Evolutionary conservation across 1,140 invertebrate species (phyloP), one percentile per base, ranked within the genome.

Genomic region (Acromyrmex heyeri): DNA sequence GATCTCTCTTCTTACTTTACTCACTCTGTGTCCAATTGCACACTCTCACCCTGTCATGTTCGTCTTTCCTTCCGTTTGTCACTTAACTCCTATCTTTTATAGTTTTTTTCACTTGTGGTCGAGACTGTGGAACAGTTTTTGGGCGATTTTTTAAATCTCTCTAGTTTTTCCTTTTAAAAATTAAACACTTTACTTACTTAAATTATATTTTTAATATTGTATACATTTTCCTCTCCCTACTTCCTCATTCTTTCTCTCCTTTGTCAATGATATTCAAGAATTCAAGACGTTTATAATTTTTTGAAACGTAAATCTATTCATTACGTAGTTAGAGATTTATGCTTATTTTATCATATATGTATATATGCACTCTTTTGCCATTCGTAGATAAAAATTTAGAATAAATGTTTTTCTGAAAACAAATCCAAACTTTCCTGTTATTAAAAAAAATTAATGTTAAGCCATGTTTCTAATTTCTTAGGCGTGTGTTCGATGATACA

Each of bases 1-100:
- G 69, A 61, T 14, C 18, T 82, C 18, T 21, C 24, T 44, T 72
- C 50, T 69, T 38, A 53, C 27, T 72, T 82, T 62, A 62, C 21
- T 14, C 14, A 14, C 14, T 48, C 64, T 18, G 27, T 16, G 59
- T 14, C 14, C 27, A 27, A 62, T 64, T 48, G 21, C 57, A 61
- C 57, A 0, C 3, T 10, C 27, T 62, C 18, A 50, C 34, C 24
- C 18, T 61, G 30, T 64, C 18, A 38, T 73, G 14, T 55, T 78
- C 30, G 18, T 6, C 30, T 6, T 55, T 53, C 30, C 34, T 55
- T n/a, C n/a, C 8, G n/a, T n/a, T 77, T n/a, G 8, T 75, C 4
- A n/a, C 18, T 50, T 24, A 1, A 3, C 24, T 57, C 0, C 0
- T 12, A 38, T 8, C 21, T 53, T 81, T 38, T 44, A 24, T 38